Evolutionary conservation across 2,888 invertebrate species (phyloP).

Genomic region (Hecatera dysodea): DNA sequence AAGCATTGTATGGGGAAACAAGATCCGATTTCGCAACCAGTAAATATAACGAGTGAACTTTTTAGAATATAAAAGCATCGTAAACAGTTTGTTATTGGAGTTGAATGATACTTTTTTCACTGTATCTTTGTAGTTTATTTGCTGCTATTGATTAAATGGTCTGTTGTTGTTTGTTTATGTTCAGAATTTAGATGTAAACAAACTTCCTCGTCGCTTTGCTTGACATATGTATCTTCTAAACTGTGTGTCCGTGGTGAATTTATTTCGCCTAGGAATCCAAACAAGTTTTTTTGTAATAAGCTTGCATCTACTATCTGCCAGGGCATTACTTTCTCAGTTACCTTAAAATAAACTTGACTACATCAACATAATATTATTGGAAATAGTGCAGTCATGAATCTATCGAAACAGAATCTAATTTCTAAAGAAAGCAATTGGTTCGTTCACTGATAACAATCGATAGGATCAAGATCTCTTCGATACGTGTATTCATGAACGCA

Average conservation of each 20-base stretch:
- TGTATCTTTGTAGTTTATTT: slow-evolving; percentile 38
- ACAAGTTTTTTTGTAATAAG: slow-evolving; percentile 4
- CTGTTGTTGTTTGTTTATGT: slow-evolving; percentile 23
- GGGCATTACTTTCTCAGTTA: slow-evolving; percentile 26
- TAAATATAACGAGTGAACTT: slow-evolving; percentile 56
- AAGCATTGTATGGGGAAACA: slow-evolving; percentile 35
- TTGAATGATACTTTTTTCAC: slow-evolving; percentile 33
- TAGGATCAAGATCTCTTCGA: slow-evolving; percentile 47
- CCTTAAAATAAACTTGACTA: slow-evolving; percentile 30
- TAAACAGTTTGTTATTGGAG: slow-evolving; percentile 29
- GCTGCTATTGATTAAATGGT: slow-evolving; percentile 23
- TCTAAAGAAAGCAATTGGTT: slow-evolving; percentile 51
- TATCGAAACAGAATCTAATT: slow-evolving; percentile 40
- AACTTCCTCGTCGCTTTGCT: not conserved
- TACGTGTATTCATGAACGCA: slow-evolving; percentile 56
- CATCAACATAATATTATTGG: slow-evolving; percentile 15
- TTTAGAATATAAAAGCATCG: slow-evolving; percentile 49
- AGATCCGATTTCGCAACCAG: slow-evolving; percentile 65
- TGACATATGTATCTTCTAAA: not conserved
- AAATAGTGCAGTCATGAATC: slow-evolving; percentile 20
- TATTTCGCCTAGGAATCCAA: slow-evolving; percentile 12
- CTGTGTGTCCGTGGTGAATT: slow-evolving; percentile 3
- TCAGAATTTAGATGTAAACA: slow-evolving; percentile 27
- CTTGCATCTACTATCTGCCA: not conserved
- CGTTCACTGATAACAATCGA: slow-evolving; percentile 53